Evolutionary conservation across 2,113 vertebrate genomes (phyloP).

Genomic region (Gila orcuttii): DNA sequence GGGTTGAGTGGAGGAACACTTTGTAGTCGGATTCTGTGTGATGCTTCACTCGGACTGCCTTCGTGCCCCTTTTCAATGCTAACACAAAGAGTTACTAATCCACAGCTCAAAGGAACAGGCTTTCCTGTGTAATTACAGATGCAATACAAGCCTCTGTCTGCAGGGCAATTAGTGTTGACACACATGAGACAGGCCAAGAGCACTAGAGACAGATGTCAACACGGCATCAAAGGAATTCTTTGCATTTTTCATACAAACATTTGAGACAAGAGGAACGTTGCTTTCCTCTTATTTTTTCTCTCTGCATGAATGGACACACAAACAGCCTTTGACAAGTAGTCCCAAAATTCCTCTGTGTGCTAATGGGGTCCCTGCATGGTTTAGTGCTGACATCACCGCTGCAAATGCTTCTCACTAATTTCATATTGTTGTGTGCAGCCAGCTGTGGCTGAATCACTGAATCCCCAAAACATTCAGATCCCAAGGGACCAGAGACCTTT

Average conservation of each 20-base stretch:
- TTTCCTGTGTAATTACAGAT: constrained; percentile 67
- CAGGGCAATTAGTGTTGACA: constrained; percentile 57
- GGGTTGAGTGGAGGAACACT: constrained; percentile 13
- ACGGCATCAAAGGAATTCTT: constrained; percentile 62
- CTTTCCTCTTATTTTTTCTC: not conserved
- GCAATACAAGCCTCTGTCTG: constrained; percentile 60
- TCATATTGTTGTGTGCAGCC: constrained; percentile 76
- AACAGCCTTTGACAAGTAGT: constrained; percentile 85
- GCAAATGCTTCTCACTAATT: constrained; percentile 83
- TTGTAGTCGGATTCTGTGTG: constrained; percentile 52
- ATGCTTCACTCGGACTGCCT: constrained; percentile 56
- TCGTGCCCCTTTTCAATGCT: constrained; percentile 46
- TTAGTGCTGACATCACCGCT: constrained; percentile 86
- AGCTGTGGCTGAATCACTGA: constrained; percentile 86
- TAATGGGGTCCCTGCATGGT: constrained; percentile 89
- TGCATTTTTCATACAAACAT: constrained; percentile 29
- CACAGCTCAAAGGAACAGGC: constrained; percentile 55
- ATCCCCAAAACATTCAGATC: constrained; percentile 73
- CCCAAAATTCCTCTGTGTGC: constrained; percentile 83
- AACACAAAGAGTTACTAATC: constrained; percentile 65
- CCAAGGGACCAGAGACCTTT: constrained; percentile 47
- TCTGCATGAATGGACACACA: constrained; percentile 39
- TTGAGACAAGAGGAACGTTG: constrained; percentile 40
- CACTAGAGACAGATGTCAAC: constrained; percentile 44
- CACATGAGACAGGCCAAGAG: constrained; percentile 49